phyloP scores from a whole-genome alignment of 2,797 vertebrate genomes.

The Diglossa cyanea region DNA sequence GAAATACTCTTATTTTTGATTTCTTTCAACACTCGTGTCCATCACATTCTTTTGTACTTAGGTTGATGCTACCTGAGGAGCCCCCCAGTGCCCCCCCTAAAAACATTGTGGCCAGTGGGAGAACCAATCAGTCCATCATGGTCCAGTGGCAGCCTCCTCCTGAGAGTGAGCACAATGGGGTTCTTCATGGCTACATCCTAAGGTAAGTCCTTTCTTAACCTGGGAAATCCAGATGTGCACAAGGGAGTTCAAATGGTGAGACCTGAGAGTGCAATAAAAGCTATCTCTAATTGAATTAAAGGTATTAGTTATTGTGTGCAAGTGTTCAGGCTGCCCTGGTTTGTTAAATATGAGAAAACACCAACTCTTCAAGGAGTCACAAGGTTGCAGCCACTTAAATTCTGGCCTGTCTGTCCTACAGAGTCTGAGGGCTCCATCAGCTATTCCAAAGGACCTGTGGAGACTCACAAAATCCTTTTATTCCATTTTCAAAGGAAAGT shows the following conservation, averaged over 20 bases:
- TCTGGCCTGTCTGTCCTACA: not conserved
- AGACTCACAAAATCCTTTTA: not conserved
- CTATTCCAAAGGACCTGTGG: not conserved
- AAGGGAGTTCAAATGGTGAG: not conserved
- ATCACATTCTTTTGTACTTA: conserved; percentile 20
- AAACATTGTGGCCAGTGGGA: conserved; percentile 93
- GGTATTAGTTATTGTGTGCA: not conserved
- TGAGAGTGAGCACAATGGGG: conserved; percentile 90
- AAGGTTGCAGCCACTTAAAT: not conserved
- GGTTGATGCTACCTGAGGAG: conserved; percentile 92
- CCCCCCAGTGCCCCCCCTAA: conserved; percentile 92
- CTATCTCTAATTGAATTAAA: not conserved
- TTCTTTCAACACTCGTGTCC: not conserved
- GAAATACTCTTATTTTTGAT: not conserved
- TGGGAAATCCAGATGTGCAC: not conserved
- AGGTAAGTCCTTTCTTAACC: conserved; percentile 73
- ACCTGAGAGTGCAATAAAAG: not conserved
- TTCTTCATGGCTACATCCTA: conserved; percentile 90
- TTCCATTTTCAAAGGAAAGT: not conserved
- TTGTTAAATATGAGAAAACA: not conserved
- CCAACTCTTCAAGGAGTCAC: not conserved
- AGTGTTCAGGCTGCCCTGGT: not conserved
- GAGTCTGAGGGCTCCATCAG: not conserved
- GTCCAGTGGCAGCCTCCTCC: conserved; percentile 97
- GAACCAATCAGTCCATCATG: conserved; percentile 98